Conservation (phyloP, 2,113 vertebrate species). For the Atrichornis clamosus region DNA sequence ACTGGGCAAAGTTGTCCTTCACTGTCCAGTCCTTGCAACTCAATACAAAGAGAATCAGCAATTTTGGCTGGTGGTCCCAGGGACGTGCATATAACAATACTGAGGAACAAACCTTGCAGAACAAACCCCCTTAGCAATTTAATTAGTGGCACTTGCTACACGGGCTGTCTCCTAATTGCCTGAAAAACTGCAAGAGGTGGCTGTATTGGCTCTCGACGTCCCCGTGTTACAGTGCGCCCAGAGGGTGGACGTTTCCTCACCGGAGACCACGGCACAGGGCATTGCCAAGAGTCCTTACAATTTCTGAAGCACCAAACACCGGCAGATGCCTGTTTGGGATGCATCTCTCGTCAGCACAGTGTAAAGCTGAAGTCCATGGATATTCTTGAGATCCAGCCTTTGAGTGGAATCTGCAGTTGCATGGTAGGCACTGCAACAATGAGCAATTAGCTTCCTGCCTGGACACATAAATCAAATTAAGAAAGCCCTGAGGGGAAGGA, state of each 20-base stretch:
- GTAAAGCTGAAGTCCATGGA: not conserved
- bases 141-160: not conserved
- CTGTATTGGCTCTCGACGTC: not conserved
- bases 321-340: not conserved
- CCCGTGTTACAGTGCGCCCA: fast-evolving
- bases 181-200: not conserved
- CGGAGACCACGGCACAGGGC: not conserved
- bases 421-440: not conserved
- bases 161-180: not conserved
- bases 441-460: conserved; percentile 46
- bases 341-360: not conserved
- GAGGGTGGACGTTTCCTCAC: not conserved
- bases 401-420: not conserved
- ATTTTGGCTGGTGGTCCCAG: not conserved
- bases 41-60: not conserved
- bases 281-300: not conserved
- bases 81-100: fast-evolving
- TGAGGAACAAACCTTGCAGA: not conserved
- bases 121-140: not conserved
- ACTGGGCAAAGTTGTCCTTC: not conserved
- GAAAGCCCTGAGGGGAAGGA: not conserved
- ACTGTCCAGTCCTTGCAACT: not conserved
- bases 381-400: not conserved
- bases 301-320: not conserved
- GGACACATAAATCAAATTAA: conserved; percentile 53